Evolutionary conservation across 2,888 invertebrate genomes (phyloP).

Genomic region (Macrophya alboannulata): DNA sequence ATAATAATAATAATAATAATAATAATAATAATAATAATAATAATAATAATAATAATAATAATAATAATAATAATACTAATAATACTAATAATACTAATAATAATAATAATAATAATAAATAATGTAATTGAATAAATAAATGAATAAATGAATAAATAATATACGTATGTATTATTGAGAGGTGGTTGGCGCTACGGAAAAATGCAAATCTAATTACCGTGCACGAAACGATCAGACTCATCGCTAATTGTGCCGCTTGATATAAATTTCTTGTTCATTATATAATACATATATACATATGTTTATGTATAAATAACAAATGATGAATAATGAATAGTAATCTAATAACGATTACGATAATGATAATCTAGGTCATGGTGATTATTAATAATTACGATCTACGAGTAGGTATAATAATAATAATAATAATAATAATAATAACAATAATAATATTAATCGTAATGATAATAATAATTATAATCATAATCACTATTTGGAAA

Average conservation of each 20-base stretch:
- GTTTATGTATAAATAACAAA: neutral
- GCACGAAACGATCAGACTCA: neutral
- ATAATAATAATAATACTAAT: no score
- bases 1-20: neutral
- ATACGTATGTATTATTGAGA: conserved; percentile 73
- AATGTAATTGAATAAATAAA: neutral
- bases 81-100: no score
- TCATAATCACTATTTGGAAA: neutral
- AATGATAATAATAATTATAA: no score
- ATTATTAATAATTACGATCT: neutral
- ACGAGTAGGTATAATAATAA: neutral
- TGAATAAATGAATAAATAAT: neutral
- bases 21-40: neutral
- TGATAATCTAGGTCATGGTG: neutral
- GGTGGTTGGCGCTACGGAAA: conserved; percentile 72
- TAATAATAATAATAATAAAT: no score
- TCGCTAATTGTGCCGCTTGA: conserved; percentile 7
- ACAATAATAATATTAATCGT: neutral
- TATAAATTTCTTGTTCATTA: neutral
- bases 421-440: no score
- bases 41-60: neutral
- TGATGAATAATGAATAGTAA: neutral
- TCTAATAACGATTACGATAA: neutral
- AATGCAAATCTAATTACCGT: conserved; percentile 57
- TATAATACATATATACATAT: no score